A percentile compares a stretch with the other conserved stretches of the same genome.
These are phyloP conservation scores for Philonicus albiceps DNA, from an alignment of 2,888 invertebrate genomes.

Conservation along the genomic window DNA sequence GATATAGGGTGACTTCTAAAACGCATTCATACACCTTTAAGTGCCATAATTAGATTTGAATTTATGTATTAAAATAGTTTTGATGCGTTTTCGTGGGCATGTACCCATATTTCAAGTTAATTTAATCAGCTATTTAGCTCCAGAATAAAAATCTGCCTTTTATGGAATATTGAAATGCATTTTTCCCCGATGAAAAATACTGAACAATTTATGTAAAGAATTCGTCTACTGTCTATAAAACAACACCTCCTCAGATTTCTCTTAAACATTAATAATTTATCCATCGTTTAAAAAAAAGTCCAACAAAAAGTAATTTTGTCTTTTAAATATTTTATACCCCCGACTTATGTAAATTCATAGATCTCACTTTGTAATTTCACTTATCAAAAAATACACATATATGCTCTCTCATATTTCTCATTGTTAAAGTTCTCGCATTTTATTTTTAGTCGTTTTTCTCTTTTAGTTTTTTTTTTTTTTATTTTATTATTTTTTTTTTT, in stretches of 20 bases:
- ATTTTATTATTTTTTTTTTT: background rate
- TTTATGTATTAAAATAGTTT: background rate
- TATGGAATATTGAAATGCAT: background rate
- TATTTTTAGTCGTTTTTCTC: slow-evolving; percentile 14
- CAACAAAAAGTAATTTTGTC: slow-evolving; percentile 43
- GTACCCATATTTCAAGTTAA: background rate
- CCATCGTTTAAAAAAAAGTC: slow-evolving; percentile 36
- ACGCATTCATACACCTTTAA: background rate
- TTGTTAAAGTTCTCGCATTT: slow-evolving; percentile 23
- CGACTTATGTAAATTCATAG: slow-evolving; percentile 46
- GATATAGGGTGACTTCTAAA: background rate
- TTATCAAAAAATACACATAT: slow-evolving; percentile 47
- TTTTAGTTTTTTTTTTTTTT: background rate
- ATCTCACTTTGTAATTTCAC: slow-evolving; percentile 42
- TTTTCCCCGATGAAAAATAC: background rate
- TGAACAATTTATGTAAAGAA: background rate
- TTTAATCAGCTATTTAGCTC: background rate
- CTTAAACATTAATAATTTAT: slow-evolving; percentile 38
- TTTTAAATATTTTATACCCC: slow-evolving; percentile 45
- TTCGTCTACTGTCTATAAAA: background rate
- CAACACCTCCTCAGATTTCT: background rate
- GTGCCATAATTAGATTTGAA: background rate
- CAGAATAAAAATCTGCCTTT: background rate
- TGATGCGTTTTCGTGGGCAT: background rate
- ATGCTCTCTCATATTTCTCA: slow-evolving; percentile 30